Base-by-base conservation (phyloP, 2,113 vertebrate species). In the Xenopus laevis region DNA sequence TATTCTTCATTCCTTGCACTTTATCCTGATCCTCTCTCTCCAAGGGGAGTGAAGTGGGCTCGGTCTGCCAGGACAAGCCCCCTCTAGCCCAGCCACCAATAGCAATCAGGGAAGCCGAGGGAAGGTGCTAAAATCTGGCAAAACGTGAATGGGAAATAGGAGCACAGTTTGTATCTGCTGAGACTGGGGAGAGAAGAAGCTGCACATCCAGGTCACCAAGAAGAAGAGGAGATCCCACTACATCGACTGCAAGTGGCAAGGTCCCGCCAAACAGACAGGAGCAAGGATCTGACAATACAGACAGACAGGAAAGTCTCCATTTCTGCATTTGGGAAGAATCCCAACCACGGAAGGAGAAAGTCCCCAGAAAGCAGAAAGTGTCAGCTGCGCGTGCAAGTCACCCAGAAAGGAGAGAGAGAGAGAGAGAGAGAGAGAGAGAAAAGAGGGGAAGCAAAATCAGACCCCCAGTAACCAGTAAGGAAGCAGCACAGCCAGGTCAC, bases 91-190 rank as follows among this genome's bases (percentile, higher is more conserved):
- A n/a, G n/a, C n/a, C n/a, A n/a, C 89, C 87, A 89, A 89, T 88
- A 59, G 59, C 40, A 8, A 27, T 71, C 13, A 68, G 55, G 40
- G 45, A 44, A 40, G 16, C 55, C 10, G 79, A 80, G 80, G 87
- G 86, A 88, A 80, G 79, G 78, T 62, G 81, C 81, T 13, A 65
- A 65, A 77, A 57, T 78, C 79, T 71, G 71, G 82, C 86, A 84
- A 89, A 82, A 89, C 82, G 87, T 91, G 92, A 93, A 93, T 90
- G 92, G 90, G 90, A 88, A 20, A 83, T 90, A 89, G 86, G 93
- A 94, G 93, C 92, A 91, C 86, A 88, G 93, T 93, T 94, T 91
- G 92, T 95, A 95, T 86, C 88, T 83, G 83, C 80, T 81, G 84
- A 82, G 83, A 81, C 85, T 82, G 75, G 79, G 71, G 67, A 67